Evolutionary conservation across 2,797 vertebrate genomes (phyloP).

Genomic region (Myotis pilosus): DNA sequence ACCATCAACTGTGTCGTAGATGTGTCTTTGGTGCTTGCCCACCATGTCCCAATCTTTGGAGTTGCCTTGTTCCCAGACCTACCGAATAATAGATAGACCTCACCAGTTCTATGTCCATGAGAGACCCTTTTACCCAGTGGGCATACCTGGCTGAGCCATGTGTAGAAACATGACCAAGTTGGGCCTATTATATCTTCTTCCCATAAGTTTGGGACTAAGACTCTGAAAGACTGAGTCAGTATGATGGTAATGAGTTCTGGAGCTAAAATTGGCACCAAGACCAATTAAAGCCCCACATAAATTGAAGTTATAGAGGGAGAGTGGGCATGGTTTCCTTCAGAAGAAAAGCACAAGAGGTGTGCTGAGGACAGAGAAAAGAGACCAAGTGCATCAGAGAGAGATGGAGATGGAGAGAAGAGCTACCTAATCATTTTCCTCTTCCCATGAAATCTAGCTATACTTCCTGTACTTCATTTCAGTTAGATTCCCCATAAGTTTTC

Average conservation of each 20-base stretch:
- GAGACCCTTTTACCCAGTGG: background rate
- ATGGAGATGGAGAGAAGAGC: background rate
- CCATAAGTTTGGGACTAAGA: background rate
- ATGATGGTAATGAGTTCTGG: background rate
- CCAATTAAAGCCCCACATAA: background rate
- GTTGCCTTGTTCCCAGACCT: background rate
- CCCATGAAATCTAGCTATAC: background rate
- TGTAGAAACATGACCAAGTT: background rate
- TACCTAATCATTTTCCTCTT: background rate
- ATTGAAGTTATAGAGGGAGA: background rate
- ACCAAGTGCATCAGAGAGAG: background rate
- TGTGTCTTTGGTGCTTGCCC: background rate
- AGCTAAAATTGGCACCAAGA: background rate
- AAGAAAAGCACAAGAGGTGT: background rate
- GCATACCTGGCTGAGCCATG: background rate
- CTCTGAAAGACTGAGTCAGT: background rate
- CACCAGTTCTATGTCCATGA: background rate
- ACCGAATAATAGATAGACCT: background rate
- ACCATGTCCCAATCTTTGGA: background rate
- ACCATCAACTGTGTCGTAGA: background rate
- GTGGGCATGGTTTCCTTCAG: background rate
- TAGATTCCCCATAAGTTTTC: background rate
- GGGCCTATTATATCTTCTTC: background rate
- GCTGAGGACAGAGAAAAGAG: background rate
- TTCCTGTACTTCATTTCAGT: background rate